phyloP scores from a whole-genome alignment of 2,113 vertebrate species.

The Sminthopsis crassicaudata region DNA sequence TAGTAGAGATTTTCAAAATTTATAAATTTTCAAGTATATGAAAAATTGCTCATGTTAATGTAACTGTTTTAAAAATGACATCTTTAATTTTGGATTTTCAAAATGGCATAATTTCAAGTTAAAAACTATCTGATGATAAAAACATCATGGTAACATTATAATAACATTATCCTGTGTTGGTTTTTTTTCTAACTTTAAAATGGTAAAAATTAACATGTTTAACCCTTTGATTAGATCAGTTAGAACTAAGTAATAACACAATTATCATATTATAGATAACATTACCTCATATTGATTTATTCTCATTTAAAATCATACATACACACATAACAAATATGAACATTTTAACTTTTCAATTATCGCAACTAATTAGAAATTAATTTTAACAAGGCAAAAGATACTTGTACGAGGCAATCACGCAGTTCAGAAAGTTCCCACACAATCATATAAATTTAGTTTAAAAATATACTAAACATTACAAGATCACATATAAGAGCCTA shows the following conservation, averaged over 20 bases:
- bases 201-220: too few species aligned
- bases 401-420: too few species aligned
- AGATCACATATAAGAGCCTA: not conserved
- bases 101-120: not conserved
- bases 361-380: not conserved
- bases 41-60: not conserved
- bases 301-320: not conserved
- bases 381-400: not conserved
- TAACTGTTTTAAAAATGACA: conserved; percentile 3
- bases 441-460: not conserved
- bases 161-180: not conserved
- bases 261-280: not conserved
- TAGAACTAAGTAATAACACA: too few species aligned
- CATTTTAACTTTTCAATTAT: not conserved
- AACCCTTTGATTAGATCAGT: too few species aligned
- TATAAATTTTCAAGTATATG: conserved; percentile 10
- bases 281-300: not conserved
- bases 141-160: not conserved
- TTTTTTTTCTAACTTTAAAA: too few species aligned
- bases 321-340: not conserved
- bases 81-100: not conserved
- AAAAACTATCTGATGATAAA: conserved; percentile 32
- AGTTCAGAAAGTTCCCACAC: not conserved
- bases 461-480: not conserved
- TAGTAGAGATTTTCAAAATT: not conserved